These are phyloP conservation scores for Mythimna loreyi DNA, from an alignment of 2,888 invertebrate species.

Conservation along the genomic window DNA sequence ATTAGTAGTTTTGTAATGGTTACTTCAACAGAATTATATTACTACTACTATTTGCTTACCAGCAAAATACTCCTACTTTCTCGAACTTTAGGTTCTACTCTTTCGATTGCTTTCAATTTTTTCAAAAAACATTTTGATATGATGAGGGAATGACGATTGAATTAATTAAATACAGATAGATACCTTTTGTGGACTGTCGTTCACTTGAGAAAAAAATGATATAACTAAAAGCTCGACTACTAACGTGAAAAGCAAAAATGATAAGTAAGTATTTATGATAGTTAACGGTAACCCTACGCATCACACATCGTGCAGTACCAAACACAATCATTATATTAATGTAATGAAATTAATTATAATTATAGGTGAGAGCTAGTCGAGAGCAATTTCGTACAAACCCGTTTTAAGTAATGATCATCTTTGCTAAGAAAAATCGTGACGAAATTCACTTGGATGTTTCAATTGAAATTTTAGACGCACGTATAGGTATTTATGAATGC, in stretches of 20 bases:
- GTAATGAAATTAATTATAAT: slow-evolving; percentile 84
- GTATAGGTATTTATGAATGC: background rate
- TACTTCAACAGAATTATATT: background rate
- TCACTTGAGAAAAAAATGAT: too few relatives aligned
- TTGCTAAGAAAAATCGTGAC: slow-evolving; percentile 59
- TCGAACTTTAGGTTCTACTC: too few relatives aligned
- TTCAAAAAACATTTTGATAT: too few relatives aligned
- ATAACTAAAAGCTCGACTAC: background rate
- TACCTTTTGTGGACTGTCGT: too few relatives aligned
- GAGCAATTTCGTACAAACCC: slow-evolving; percentile 57
- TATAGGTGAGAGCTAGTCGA: slow-evolving; percentile 71
- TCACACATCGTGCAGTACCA: slow-evolving; percentile 74
- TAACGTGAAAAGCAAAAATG: background rate
- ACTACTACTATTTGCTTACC: too few relatives aligned
- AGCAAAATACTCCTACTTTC: too few relatives aligned
- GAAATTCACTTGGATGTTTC: slow-evolving; percentile 53
- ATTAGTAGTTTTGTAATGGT: background rate
- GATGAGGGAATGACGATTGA: too few relatives aligned
- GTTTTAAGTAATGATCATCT: slow-evolving; percentile 57
- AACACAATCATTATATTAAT: slow-evolving; percentile 77
- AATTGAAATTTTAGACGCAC: slow-evolving; percentile 46
- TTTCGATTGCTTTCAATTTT: too few relatives aligned
- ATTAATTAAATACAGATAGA: too few relatives aligned
- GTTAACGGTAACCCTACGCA: slow-evolving; percentile 59
- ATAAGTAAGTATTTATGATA: background rate